phyloP scores from a whole-genome alignment of 2,888 invertebrate genomes.

The Drosophila niveifrons region DNA sequence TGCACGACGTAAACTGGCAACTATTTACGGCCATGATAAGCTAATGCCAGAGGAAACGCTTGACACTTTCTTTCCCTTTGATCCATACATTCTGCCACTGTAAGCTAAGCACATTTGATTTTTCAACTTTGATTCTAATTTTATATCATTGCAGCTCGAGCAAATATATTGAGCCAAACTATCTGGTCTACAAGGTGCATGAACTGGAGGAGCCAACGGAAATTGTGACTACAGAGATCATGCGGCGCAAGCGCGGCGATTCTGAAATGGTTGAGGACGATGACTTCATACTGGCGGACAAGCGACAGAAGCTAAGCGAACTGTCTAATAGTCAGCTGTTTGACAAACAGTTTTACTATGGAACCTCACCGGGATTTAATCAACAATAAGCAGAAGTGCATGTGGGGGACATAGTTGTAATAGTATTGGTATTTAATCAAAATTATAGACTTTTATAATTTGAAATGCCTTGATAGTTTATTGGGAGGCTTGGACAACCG shows the following conservation, averaged over 20 bases:
- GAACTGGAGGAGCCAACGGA: constrained; percentile 69
- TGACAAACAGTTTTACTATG: constrained; percentile 82
- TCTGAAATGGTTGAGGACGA: constrained; percentile 84
- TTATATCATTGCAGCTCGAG: constrained; percentile 70
- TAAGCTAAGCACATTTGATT: constrained; percentile 68
- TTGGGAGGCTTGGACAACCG: too few relatives aligned
- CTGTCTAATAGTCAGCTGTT: constrained; percentile 79
- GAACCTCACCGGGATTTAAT: constrained; percentile 83
- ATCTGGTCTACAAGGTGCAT: constrained; percentile 59
- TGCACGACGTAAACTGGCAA: constrained; percentile 87
- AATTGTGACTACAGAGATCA: constrained; percentile 11
- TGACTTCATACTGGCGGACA: constrained; percentile 84
- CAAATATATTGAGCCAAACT: constrained; percentile 81
- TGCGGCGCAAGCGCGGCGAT: constrained; percentile 81
- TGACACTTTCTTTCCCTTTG: constrained; percentile 94
- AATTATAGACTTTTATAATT: constrained; percentile 27
- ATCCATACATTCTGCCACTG: constrained; percentile 91
- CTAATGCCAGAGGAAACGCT: constrained; percentile 86
- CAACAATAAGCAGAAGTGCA: constrained; percentile 40
- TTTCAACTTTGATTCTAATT: neutral
- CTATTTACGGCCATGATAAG: constrained; percentile 87
- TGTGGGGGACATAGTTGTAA: constrained; percentile 37
- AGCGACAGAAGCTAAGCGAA: constrained; percentile 75
- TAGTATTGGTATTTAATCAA: constrained; percentile 34
- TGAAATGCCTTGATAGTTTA: neutral